Evolutionary conservation across 2,888 invertebrate species (phyloP).

Genomic region (Autographa gamma): DNA sequence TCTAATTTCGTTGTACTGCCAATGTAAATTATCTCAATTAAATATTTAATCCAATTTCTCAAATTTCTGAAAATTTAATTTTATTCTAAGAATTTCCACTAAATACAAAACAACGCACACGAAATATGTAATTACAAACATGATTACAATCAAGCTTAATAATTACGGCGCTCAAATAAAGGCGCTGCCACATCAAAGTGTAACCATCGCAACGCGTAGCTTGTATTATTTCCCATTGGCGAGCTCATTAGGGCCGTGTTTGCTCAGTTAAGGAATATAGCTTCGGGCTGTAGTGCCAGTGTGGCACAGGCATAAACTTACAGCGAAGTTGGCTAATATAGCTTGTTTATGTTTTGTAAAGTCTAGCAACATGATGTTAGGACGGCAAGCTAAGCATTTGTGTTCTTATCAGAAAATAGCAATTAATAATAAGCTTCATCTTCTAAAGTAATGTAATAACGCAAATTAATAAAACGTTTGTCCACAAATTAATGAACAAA

Average conservation of each 20-base stretch:
- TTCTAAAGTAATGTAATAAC: too few species aligned
- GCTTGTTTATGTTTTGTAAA: not conserved
- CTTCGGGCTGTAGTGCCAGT: conserved; percentile 58
- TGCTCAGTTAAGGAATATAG: conserved; percentile 70
- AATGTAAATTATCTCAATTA: not conserved
- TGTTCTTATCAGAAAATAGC: too few species aligned
- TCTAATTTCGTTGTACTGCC: too few species aligned
- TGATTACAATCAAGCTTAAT: conserved; percentile 35
- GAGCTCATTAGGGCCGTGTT: conserved; percentile 69
- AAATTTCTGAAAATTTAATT: not conserved
- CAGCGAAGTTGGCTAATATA: conserved; percentile 20
- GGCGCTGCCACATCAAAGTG: conserved; percentile 48
- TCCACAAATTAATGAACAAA: too few species aligned
- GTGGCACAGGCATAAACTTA: conserved; percentile 46
- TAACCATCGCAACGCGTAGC: conserved; percentile 37
- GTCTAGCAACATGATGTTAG: not conserved
- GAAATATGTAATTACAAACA: conserved; percentile 37
- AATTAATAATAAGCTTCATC: too few species aligned
- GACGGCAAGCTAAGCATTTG: too few species aligned
- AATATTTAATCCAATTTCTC: not conserved
- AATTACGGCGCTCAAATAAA: conserved; percentile 48
- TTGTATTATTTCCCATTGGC: conserved; percentile 67
- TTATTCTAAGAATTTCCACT: not conserved
- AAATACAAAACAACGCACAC: not conserved
- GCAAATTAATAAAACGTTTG: too few species aligned